phyloP scores from a whole-genome alignment of 2,797 vertebrate genomes.

The Enteromius fasciolatus region DNA sequence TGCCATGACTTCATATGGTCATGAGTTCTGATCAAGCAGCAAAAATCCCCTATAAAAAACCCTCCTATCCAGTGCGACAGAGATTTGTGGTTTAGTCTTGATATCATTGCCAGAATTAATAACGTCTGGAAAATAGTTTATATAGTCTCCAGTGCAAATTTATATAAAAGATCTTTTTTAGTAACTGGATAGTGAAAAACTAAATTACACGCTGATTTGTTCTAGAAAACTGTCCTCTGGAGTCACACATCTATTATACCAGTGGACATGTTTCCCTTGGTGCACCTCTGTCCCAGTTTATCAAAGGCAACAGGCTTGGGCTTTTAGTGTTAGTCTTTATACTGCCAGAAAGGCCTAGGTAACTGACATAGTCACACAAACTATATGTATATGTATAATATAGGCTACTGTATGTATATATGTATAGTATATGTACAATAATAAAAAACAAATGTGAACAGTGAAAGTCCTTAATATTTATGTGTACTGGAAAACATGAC shows the following conservation, averaged over 20 bases:
- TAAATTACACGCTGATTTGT: conserved; percentile 25
- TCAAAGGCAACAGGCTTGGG: background rate
- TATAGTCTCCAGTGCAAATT: conserved; percentile 25
- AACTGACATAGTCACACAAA: too few species aligned
- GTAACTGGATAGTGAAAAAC: background rate
- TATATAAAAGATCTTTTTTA: background rate
- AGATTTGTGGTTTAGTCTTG: background rate
- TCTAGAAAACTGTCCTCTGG: conserved; percentile 26
- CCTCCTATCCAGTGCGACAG: background rate
- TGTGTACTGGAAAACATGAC: background rate
- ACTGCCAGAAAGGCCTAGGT: background rate
- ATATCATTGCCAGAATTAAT: background rate
- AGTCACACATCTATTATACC: conserved; percentile 20
- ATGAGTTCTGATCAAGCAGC: background rate
- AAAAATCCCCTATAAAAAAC: conserved; percentile 1
- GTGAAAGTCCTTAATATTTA: background rate
- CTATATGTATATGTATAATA: background rate
- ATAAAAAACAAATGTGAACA: background rate
- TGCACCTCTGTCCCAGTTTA: conserved; percentile 37
- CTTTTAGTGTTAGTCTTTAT: background rate
- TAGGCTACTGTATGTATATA: background rate
- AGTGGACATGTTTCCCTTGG: conserved; percentile 10
- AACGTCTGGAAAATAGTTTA: background rate
- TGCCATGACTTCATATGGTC: background rate
- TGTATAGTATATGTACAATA: background rate